Base-by-base conservation (phyloP, 2,113 vertebrate genomes). In the Amphiprion percula region DNA sequence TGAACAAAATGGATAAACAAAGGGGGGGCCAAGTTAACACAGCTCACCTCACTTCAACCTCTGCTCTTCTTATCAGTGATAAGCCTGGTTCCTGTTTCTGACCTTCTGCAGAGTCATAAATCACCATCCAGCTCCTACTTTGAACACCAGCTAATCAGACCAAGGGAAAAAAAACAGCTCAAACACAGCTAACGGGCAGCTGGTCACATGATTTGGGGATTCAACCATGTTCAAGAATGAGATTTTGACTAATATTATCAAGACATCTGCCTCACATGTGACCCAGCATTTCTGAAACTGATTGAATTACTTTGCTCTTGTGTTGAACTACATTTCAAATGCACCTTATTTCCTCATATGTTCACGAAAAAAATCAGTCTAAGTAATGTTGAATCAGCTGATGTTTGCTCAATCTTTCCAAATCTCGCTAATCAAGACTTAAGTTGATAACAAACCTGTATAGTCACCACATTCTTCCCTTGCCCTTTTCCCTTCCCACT, bases 391-490 rank as follows among this genome's bases (percentile, higher is more conserved):
- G 10, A 60, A 58, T 12, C 0, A 41, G 6, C 19, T 4, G 6
- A 74, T 68, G 56, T 41, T 68, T 4, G 33, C 17, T 74, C 8
- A 3, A 11, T 68, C 46, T 39, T 44, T 64, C 60, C 14, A 64
- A 21, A 70, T 17, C 46, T 10, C 14, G 15, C 58, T 68, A 54
- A 41, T 6, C 2, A 74, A 44, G 41, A 49, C 67, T 75, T 65
- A 23, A 88, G 59, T n/a, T 19, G 63, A 80, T 54, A 82, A 68
- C 17, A 41, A 53, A 66, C 41, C 60, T 82, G 68, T 10, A 63
- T 3, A 59, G 53, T 41, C 56, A 68, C 39, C 54, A 55, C 85
- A 90, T 88, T 90, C 89, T 50, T 87, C 73, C 69, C 26, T 41
- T 82, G 70, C 61, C 83, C 80, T 87, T 90, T 75, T 65, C 54